Base-by-base conservation (phyloP, 2,888 invertebrate species). In the Celastrina argiolus region DNA sequence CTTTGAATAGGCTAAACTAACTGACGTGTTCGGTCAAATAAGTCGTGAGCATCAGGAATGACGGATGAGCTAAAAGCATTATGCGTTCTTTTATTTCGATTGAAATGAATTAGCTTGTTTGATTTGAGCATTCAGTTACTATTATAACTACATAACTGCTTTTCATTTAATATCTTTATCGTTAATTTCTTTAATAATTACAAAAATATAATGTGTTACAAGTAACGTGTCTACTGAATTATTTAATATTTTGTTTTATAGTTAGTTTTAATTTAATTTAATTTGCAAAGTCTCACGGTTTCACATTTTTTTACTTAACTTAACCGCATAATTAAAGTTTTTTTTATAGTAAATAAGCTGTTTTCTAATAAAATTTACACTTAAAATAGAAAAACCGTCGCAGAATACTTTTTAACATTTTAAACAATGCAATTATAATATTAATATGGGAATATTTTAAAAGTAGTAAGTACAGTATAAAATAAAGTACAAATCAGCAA, bases 1-100 rank as follows among this genome's bases (percentile, higher is more conserved):
- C 68, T 72, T 51, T 58, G 58, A 58, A 58, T 58, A 31, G 51
- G 10, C 36, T 36, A 51, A 26, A 51, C 51, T 51, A 51, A 51
- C 51, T 51, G 51, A 36, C 36, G 36, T 36, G 36, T 36, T 51
- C 51, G 31, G 58, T 28, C 28, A 16, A 28, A 18, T 10, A 41
- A 51, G 16, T 58, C 58, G 58, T 58, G 58, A 58, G 58, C 58
- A 28, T 58, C 31, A 4, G 31, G 16, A 14, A 63, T 63, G 61
- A 26, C 34, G 39, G 39, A 36, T 63, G 34, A 39, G 10, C 39
- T 39, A 39, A 63, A 63, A 39, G 34, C 61, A 22, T 39, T 39
- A 63, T 22, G 22, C 31, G 26, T 39, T 63, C 34, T 39, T 63
- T 39, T 63, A 63, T 31, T 63, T 39, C 61, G 39, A 63, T 39